A percentile compares a stretch with the other conserved stretches of the same genome.
Conservation (phyloP, 2,113 vertebrate genomes). For the Phoxinus phoxinus region DNA sequence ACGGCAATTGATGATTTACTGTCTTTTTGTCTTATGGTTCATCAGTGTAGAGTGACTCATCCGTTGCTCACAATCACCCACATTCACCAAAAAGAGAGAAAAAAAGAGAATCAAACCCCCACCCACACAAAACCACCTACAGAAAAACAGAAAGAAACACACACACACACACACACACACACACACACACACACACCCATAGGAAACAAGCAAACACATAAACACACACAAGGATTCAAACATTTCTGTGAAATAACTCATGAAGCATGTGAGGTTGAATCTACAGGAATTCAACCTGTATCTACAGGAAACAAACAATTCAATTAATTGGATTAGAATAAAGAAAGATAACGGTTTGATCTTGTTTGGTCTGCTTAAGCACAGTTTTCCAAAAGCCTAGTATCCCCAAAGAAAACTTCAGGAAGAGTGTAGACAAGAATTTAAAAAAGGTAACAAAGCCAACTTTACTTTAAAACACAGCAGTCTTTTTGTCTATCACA, state of each 20-base stretch:
- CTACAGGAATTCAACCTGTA: no score
- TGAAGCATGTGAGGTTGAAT: neutral
- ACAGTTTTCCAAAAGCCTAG: no score
- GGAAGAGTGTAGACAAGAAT: neutral
- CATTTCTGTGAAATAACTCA: neutral
- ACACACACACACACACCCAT: constrained; percentile 52
- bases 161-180: constrained; percentile 48
- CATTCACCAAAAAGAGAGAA: neutral
- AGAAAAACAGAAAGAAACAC: constrained; percentile 37
- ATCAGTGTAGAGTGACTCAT: constrained; percentile 51
- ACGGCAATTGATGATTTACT: constrained; percentile 13
- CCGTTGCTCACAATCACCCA: constrained; percentile 54
- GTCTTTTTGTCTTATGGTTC: constrained; percentile 38
- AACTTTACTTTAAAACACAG: neutral
- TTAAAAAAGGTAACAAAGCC: neutral
- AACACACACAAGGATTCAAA: neutral
- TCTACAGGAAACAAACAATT: neutral
- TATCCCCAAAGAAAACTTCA: neutral
- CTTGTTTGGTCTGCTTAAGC: neutral
- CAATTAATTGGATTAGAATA: neutral
- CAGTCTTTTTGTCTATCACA: neutral
- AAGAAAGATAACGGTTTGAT: neutral
- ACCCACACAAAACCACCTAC: constrained; percentile 52
- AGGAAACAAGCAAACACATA: constrained; percentile 38
- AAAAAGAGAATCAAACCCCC: neutral